phyloP scores from a whole-genome alignment of 2,888 invertebrate genomes.

The Stomorhina lunata region DNA sequence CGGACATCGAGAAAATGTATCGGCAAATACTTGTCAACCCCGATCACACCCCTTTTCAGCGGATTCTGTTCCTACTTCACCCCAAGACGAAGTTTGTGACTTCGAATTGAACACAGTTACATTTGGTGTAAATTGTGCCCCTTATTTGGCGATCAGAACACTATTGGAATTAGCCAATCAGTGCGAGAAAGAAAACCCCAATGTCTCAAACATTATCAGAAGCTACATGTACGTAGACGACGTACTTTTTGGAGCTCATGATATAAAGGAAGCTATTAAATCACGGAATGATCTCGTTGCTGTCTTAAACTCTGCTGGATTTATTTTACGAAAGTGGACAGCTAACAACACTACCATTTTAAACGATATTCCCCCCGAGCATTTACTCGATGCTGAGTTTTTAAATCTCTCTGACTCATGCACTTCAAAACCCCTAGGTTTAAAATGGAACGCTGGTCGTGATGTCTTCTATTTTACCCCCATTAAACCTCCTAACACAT shows the following conservation, averaged over 20 bases:
- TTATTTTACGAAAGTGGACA: constrained; percentile 3
- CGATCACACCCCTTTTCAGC: constrained; percentile 7
- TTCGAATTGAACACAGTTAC: constrained; percentile 15
- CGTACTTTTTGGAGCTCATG: neutral
- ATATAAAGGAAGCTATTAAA: neutral
- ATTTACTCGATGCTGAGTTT: constrained; percentile 7
- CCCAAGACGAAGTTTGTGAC: neutral
- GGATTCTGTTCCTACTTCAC: neutral
- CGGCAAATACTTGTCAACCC: constrained; percentile 32
- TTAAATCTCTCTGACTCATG: constrained; percentile 2
- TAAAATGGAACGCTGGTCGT: constrained; percentile 17
- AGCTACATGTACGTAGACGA: constrained; percentile 33
- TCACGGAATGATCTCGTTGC: neutral
- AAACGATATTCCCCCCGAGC: neutral
- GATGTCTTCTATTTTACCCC: neutral
- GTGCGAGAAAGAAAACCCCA: neutral
- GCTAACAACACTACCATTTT: neutral
- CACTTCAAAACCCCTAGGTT: constrained; percentile 6
- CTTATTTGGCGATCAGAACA: constrained; percentile 35
- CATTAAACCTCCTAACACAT: neutral
- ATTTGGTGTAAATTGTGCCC: constrained; percentile 28
- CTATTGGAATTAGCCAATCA: constrained; percentile 20
- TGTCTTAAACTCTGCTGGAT: neutral
- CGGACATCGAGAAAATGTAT: constrained; percentile 20
- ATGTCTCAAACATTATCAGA: neutral